Percentiles rank a stretch among this genome's conserved stretches.
Evolutionary conservation across 30 jellyfish, hydroid and myxozoan species (phyloP).

Genomic region (Hydra vulgaris): DNA sequence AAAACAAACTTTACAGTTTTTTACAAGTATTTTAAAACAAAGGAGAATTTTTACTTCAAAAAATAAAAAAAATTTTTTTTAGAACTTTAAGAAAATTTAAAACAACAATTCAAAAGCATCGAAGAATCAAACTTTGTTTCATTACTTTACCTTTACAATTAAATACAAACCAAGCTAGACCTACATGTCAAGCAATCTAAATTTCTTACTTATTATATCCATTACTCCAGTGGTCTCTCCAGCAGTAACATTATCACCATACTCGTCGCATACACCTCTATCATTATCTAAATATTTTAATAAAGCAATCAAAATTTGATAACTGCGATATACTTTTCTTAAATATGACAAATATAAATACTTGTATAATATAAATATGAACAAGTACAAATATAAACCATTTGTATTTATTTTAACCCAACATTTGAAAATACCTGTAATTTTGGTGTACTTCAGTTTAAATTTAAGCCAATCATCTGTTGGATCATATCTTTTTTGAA

Average conservation of each 20-base stretch:
- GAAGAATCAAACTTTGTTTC: neutral
- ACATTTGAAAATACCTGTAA: neutral
- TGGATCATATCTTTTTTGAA: neutral
- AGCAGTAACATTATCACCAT: neutral
- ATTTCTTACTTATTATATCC: neutral
- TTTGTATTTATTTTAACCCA: neutral
- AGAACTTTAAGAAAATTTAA: neutral
- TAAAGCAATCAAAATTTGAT: neutral
- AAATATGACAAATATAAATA: too few species aligned
- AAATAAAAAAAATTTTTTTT: too few species aligned
- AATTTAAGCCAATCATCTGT: neutral
- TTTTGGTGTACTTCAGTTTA: neutral
- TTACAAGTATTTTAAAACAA: neutral
- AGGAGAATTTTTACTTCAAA: neutral
- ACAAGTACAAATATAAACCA: neutral
- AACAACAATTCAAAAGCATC: neutral
- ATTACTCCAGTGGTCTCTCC: neutral
- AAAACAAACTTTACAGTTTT: neutral
- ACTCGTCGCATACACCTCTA: neutral
- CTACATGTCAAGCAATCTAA: neutral
- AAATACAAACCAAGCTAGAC: neutral
- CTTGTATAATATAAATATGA: neutral
- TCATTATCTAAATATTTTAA: neutral
- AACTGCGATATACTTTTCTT: too few species aligned
- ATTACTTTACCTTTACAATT: neutral